Evolutionary conservation across 2,888 invertebrate species (phyloP).

Genomic region (Macrosoma leucophasiata): DNA sequence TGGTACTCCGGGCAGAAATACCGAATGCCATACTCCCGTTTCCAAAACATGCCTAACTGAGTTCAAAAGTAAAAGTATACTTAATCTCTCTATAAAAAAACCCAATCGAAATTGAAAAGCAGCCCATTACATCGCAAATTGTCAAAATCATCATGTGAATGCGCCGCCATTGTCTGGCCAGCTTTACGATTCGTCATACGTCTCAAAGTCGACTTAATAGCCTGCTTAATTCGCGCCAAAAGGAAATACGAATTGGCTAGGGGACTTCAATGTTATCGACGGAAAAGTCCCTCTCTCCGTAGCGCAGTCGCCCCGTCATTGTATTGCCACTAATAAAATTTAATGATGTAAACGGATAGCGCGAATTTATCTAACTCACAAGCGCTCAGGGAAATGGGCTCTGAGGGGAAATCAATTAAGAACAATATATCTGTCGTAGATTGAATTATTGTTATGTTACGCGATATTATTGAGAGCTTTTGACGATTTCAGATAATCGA

Average conservation of each 20-base stretch:
- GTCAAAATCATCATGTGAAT: conserved; percentile 47
- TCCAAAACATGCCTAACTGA: no score
- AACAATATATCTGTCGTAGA: conserved; percentile 54
- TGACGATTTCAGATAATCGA: conserved; percentile 12
- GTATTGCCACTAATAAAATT: conserved; percentile 72
- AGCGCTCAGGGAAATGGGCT: conserved; percentile 46
- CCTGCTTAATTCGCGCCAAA: conserved; percentile 69
- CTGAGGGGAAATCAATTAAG: conserved; percentile 67
- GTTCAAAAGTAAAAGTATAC: no score
- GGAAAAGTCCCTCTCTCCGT: conserved; percentile 60
- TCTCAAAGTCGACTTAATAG: conserved; percentile 67
- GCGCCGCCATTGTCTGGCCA: conserved; percentile 46
- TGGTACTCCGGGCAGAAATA: no score
- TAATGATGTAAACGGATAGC: conserved; percentile 75
- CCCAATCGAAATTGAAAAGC: no score
- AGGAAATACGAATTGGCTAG: conserved; percentile 67
- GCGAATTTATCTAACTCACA: conserved; percentile 65
- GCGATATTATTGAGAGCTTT: conserved; percentile 44
- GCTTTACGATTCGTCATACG: conserved; percentile 69
- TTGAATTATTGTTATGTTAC: conserved; percentile 43
- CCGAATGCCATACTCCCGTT: no score
- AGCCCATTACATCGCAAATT: conserved; percentile 42
- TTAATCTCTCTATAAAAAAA: no score
- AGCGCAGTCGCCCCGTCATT: conserved; percentile 52
- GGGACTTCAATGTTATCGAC: conserved; percentile 45